Evolutionary conservation across 1,140 invertebrate genomes (phyloP).

Genomic region (Metopolophium dirhodum): DNA sequence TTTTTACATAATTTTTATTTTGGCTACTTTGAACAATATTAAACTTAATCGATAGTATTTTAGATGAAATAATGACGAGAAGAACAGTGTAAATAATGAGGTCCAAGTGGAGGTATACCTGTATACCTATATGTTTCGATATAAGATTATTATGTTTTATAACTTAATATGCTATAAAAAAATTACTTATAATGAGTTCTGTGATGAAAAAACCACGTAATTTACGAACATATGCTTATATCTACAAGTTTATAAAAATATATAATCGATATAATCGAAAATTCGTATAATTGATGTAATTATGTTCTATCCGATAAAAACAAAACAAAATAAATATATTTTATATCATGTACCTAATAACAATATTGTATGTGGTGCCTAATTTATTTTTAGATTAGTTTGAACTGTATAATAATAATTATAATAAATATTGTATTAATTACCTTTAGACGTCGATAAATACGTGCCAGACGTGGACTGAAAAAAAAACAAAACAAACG

Average conservation of each 20-base stretch:
- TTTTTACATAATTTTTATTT: not conserved
- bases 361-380: too few relatives aligned
- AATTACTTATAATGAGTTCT: not conserved
- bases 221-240: not conserved
- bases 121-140: too few relatives aligned
- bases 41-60: not conserved
- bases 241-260: not conserved
- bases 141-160: too few relatives aligned
- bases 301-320: not conserved
- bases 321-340: too few relatives aligned
- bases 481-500: too few relatives aligned
- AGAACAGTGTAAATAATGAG: not conserved
- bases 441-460: too few relatives aligned
- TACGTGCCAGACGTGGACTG: too few relatives aligned
- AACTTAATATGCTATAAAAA: not conserved
- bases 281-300: not conserved
- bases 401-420: not conserved
- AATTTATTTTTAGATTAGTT: not conserved
- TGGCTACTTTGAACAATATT: not conserved
- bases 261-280: not conserved
- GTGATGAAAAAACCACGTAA: not conserved
- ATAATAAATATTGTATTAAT: not conserved
- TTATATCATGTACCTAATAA: too few relatives aligned
- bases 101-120: not conserved
- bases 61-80: not conserved